phyloP scores from a whole-genome alignment of 1,140 invertebrate genomes.

The Philotrypesis tridentata region DNA sequence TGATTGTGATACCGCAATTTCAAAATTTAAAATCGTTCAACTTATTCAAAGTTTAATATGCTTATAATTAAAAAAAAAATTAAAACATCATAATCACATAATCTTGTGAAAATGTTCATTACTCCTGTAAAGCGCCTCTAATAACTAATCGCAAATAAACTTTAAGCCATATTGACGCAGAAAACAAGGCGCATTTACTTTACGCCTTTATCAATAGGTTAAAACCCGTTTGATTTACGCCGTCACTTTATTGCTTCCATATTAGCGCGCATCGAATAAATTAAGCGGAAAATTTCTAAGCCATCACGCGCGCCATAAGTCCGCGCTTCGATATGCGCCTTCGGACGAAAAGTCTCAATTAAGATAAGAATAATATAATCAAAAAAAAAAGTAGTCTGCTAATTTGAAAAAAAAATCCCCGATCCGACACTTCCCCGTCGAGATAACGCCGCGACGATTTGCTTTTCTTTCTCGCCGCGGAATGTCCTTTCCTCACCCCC shows the following conservation, averaged over 20 bases:
- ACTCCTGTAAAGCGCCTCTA: too few relatives aligned
- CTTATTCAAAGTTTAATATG: too few relatives aligned
- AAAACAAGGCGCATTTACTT: background rate
- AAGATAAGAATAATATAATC: background rate
- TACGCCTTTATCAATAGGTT: background rate
- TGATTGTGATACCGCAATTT: too few relatives aligned
- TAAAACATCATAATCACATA: too few relatives aligned
- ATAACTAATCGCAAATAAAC: background rate
- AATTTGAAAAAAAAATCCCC: background rate
- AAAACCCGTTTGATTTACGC: background rate
- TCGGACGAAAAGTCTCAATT: background rate
- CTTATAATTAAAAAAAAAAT: too few relatives aligned
- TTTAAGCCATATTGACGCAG: background rate
- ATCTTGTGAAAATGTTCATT: too few relatives aligned
- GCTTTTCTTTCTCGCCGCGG: background rate
- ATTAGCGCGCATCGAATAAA: background rate
- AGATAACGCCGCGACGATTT: background rate
- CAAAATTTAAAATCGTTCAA: too few relatives aligned
- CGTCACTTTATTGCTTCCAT: background rate
- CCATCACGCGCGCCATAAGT: background rate
- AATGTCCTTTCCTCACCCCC: background rate
- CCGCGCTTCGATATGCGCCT: too few relatives aligned
- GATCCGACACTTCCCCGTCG: background rate
- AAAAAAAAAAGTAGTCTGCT: background rate
- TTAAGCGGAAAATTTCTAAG: background rate